Conservation (phyloP, 2,113 vertebrate genomes). For the Serinus canaria region DNA sequence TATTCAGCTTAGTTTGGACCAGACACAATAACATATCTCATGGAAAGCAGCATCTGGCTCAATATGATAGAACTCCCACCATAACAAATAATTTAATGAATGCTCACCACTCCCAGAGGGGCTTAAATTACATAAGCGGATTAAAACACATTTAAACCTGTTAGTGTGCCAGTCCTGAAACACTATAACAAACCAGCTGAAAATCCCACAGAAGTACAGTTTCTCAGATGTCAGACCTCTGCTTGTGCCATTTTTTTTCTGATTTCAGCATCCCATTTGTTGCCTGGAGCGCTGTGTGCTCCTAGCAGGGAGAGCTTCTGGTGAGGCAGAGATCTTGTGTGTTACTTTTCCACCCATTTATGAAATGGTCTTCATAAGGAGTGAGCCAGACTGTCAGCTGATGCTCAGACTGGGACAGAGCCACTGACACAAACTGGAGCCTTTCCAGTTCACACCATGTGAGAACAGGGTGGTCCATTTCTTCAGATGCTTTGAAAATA, state of each 20-base stretch:
- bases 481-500: not conserved
- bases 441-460: not conserved
- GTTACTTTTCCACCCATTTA: not conserved
- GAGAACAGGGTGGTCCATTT: not conserved
- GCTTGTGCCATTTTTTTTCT: not conserved
- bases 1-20: constrained; percentile 4
- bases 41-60: constrained; percentile 26
- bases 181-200: not conserved
- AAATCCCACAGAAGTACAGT: not conserved
- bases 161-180: not conserved
- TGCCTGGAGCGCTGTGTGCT: not conserved
- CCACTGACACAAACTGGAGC: not conserved
- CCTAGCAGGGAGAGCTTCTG: not conserved
- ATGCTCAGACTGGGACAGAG: not conserved
- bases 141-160: constrained; percentile 47
- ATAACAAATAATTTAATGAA: constrained; percentile 41
- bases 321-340: not conserved
- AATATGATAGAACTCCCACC: constrained; percentile 1
- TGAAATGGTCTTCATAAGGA: not conserved
- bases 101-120: not conserved
- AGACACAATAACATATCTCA: constrained; percentile 10
- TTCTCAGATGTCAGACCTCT: not conserved
- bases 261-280: not conserved
- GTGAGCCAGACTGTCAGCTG: not conserved
- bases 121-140: constrained; percentile 12